phyloP scores from a whole-genome alignment of 2,113 vertebrate species.

The Mungos mungo region DNA sequence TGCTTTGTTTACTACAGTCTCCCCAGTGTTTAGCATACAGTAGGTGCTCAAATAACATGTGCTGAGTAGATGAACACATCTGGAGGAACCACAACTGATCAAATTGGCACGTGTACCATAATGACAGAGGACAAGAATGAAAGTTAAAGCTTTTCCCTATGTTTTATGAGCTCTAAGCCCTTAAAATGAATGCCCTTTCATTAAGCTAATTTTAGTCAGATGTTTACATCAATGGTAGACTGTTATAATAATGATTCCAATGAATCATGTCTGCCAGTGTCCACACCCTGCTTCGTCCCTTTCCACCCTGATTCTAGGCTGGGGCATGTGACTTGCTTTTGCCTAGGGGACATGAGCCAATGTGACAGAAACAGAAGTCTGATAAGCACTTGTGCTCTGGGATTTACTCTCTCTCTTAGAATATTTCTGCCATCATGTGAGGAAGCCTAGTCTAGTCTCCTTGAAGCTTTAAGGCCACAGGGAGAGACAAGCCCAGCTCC shows the following conservation, averaged over 20 bases:
- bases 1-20: neutral
- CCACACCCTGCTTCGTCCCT: neutral
- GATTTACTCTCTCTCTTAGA: neutral
- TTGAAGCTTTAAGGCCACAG: neutral
- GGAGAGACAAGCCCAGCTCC: neutral
- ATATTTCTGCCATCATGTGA: fast-evolving
- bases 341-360: neutral
- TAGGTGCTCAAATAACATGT: neutral
- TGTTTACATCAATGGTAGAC: neutral
- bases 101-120: neutral
- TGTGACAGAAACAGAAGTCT: neutral
- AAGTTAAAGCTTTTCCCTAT: neutral
- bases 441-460: neutral
- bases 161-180: neutral
- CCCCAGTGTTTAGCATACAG: neutral
- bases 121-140: neutral
- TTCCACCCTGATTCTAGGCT: neutral
- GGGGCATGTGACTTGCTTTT: neutral
- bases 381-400: neutral
- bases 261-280: neutral
- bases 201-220: neutral
- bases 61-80: neutral
- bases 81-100: neutral
- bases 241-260: neutral
- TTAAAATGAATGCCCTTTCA: neutral